Evolutionary conservation across 2,888 invertebrate genomes (phyloP).

Genomic region (Onchidella celtica): DNA sequence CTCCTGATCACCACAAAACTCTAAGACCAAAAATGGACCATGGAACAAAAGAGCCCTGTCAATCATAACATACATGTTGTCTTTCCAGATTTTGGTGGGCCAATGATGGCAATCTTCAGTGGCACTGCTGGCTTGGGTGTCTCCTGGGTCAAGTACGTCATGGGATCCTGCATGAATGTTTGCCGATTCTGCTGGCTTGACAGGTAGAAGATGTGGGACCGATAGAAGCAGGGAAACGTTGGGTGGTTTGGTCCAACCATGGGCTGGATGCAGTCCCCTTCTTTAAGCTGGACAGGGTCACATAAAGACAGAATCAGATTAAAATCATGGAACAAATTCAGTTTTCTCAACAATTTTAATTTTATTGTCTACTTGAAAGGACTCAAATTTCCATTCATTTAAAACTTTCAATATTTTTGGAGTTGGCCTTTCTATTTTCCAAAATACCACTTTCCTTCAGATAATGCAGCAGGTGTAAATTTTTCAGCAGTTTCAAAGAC

Average conservation of each 20-base stretch:
- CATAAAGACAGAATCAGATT: background rate
- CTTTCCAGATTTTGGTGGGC: constrained; percentile 80
- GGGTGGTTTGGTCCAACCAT: constrained; percentile 74
- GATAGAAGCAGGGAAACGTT: constrained; percentile 77
- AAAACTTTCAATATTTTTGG: too few species aligned
- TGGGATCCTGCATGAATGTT: constrained; percentile 76
- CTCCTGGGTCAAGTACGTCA: constrained; percentile 75
- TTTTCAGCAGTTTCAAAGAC: too few species aligned
- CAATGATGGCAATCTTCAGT: constrained; percentile 78
- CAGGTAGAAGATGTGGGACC: constrained; percentile 78
- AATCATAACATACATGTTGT: constrained; percentile 78
- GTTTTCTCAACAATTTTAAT: too few species aligned
- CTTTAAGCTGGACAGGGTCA: constrained; percentile 65
- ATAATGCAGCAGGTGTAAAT: too few species aligned
- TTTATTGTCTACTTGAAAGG: too few species aligned
- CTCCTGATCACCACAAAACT: too few species aligned
- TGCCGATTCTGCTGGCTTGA: constrained; percentile 72
- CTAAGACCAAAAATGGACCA: too few species aligned
- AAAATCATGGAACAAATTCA: too few species aligned
- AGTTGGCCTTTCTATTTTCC: too few species aligned
- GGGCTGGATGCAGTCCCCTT: constrained; percentile 79
- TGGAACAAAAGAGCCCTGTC: too few species aligned
- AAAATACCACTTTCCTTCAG: too few species aligned
- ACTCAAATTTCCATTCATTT: too few species aligned
- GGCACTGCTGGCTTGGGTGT: constrained; percentile 79